Evolutionary conservation across 2,113 vertebrate genomes (phyloP).

Genomic region (Ophthalmolycus amberensis): DNA sequence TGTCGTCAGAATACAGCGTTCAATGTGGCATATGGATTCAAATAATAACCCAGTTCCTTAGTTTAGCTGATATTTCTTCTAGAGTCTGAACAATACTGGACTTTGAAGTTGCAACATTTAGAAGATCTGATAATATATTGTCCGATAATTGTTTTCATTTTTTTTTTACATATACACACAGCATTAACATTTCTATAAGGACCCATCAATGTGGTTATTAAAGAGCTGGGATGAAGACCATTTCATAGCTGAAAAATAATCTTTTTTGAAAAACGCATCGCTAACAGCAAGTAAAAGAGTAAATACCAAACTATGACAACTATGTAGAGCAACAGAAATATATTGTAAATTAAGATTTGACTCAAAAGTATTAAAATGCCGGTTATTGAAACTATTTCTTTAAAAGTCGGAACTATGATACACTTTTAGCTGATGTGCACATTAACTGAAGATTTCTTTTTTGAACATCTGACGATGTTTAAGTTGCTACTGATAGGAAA

Average conservation of each 20-base stretch:
- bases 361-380: background rate
- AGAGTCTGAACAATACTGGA: background rate
- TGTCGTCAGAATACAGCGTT: background rate
- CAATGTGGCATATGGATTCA: background rate
- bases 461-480: background rate
- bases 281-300: background rate
- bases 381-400: background rate
- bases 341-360: background rate
- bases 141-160: background rate
- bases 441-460: background rate
- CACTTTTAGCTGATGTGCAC: background rate
- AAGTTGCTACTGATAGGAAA: background rate
- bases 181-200: background rate
- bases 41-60: background rate
- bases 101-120: background rate
- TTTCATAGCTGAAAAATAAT: background rate
- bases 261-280: background rate
- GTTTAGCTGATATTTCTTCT: background rate
- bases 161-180: background rate
- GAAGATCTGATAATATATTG: background rate
- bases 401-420: background rate
- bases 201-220: background rate
- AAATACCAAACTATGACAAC: background rate
- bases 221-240: background rate
- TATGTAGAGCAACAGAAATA: background rate